Evolutionary conservation across 2,797 vertebrate genomes (phyloP).

Genomic region (Chelon auratus): DNA sequence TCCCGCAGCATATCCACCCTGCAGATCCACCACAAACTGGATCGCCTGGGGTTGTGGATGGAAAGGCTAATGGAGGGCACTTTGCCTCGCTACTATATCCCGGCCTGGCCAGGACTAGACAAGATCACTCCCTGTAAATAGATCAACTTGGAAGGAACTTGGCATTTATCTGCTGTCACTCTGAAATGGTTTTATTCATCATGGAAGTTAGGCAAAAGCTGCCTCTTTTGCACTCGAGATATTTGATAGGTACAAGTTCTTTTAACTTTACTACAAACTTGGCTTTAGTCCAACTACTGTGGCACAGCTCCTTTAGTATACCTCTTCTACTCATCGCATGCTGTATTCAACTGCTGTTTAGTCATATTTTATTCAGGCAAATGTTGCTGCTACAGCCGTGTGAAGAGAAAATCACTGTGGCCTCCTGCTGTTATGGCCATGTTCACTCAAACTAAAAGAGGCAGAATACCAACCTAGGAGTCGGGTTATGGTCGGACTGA

Average conservation of each 20-base stretch:
- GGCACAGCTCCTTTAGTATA: slow-evolving; percentile 22
- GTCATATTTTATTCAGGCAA: slow-evolving; percentile 31
- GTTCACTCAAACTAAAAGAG: slow-evolving; percentile 17
- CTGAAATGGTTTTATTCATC: slow-evolving; percentile 15
- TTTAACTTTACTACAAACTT: slow-evolving; percentile 24
- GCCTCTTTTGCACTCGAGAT: slow-evolving; percentile 53
- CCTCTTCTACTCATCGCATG: slow-evolving; percentile 52
- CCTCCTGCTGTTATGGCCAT: slow-evolving; percentile 32
- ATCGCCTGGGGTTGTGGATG: slow-evolving; percentile 97
- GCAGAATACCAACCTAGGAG: slow-evolving; percentile 9
- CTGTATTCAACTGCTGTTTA: slow-evolving; percentile 35
- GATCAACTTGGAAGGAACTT: background rate
- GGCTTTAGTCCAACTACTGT: slow-evolving; percentile 40
- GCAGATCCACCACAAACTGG: slow-evolving; percentile 93
- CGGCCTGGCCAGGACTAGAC: slow-evolving; percentile 93
- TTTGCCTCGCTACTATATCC: slow-evolving; percentile 94
- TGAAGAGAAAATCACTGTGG: slow-evolving; percentile 68
- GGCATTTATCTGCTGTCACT: slow-evolving; percentile 21
- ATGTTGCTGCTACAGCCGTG: slow-evolving; percentile 57
- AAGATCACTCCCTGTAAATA: slow-evolving; percentile 85
- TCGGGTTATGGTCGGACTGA: background rate
- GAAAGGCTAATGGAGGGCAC: slow-evolving; percentile 96
- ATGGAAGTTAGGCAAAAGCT: slow-evolving; percentile 17
- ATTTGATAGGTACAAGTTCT: slow-evolving; percentile 43
- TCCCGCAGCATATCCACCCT: slow-evolving; percentile 82